phyloP scores from a whole-genome alignment of 2,888 invertebrate genomes.

The Tipula helvola region DNA sequence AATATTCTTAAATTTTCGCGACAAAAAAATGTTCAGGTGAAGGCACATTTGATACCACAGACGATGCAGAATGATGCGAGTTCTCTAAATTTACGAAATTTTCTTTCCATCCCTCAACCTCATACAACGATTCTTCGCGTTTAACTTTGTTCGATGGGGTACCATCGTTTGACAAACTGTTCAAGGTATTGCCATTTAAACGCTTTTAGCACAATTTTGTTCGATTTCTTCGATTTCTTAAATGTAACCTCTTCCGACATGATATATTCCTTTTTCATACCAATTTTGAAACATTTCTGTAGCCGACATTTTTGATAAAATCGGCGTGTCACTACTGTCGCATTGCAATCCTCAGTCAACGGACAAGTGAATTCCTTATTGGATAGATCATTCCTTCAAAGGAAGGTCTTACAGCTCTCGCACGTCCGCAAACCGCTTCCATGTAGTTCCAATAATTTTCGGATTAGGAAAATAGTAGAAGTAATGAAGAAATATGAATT shows the following conservation, averaged over 20 bases:
- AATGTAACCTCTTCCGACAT: slow-evolving; percentile 93
- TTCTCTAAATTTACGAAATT: not conserved
- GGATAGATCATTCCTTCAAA: slow-evolving; percentile 82
- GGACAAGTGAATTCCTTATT: slow-evolving; percentile 89
- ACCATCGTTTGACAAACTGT: not conserved
- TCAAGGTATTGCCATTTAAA: not conserved
- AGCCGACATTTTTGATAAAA: slow-evolving; percentile 95
- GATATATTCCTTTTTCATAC: slow-evolving; percentile 96
- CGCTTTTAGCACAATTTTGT: slow-evolving; percentile 61
- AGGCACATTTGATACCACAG: not conserved
- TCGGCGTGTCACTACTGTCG: slow-evolving; percentile 80
- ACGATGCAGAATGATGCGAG: not conserved
- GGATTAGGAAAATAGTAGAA: no score
- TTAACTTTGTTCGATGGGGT: slow-evolving; percentile 21
- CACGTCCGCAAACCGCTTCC: slow-evolving; percentile 85
- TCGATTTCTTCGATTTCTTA: slow-evolving; percentile 74
- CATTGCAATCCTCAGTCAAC: slow-evolving; percentile 80
- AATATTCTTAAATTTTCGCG: no score
- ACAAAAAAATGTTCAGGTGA: not conserved
- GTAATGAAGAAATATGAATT: no score
- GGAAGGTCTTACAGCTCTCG: slow-evolving; percentile 96
- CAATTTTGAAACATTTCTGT: slow-evolving; percentile 82
- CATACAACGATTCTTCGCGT: slow-evolving; percentile 16
- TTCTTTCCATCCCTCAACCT: not conserved
- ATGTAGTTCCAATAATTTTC: no score